A percentile compares a stretch with the other conserved stretches of the same genome.
Conservation (phyloP, 2,113 vertebrate genomes). For the Neoarius graeffei region DNA sequence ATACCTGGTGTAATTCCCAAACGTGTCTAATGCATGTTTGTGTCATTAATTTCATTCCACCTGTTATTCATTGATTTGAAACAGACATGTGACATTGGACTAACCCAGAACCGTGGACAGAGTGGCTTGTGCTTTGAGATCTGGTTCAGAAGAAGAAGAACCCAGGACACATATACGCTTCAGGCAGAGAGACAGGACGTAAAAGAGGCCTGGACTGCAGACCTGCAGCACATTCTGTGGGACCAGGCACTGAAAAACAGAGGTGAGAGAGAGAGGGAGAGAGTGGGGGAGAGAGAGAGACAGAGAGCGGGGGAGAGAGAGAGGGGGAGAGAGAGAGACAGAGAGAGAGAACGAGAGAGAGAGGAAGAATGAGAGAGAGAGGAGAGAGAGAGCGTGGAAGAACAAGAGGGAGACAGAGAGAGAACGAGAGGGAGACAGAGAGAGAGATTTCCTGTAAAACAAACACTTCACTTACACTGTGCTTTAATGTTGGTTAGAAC, state of each 20-base stretch:
- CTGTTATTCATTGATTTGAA: background rate
- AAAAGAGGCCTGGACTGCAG: slow-evolving; percentile 75
- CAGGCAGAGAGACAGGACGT: slow-evolving; percentile 65
- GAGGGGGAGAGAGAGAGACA: too few species aligned
- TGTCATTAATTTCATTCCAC: background rate
- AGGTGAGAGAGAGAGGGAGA: slow-evolving; percentile 58
- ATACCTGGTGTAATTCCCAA: background rate
- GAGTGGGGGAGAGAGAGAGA: background rate
- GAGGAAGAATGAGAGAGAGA: too few species aligned
- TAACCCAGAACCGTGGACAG: slow-evolving; percentile 72
- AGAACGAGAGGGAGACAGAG: background rate
- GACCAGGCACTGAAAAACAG: slow-evolving; percentile 75
- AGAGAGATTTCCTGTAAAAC: background rate
- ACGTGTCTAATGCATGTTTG: background rate
- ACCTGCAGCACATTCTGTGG: slow-evolving; percentile 77
- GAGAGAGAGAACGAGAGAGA: background rate
- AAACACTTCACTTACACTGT: background rate
- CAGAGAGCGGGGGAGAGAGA: background rate
- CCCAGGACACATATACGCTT: slow-evolving; percentile 74
- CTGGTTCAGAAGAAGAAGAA: slow-evolving; percentile 77
- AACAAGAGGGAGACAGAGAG: background rate
- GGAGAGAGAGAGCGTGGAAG: too few species aligned
- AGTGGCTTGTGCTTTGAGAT: slow-evolving; percentile 75
- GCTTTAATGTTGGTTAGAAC: background rate
- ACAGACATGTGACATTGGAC: slow-evolving; percentile 75